Conservation (phyloP, 2,888 invertebrate species). For the Thyatira batis region DNA sequence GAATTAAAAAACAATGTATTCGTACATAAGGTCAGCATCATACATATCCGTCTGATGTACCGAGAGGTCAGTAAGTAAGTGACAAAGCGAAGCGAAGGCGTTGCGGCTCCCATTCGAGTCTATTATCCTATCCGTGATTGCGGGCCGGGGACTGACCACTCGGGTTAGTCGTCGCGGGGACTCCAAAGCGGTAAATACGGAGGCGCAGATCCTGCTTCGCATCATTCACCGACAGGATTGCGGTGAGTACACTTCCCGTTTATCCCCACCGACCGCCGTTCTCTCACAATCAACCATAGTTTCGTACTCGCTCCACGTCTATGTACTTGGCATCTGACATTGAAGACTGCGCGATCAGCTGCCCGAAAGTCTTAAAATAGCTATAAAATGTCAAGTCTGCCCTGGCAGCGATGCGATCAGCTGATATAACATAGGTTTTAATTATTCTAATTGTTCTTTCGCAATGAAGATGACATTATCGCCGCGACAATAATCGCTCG, state of each 20-base stretch:
- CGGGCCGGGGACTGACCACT: conserved; percentile 74
- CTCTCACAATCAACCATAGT: conserved; percentile 24
- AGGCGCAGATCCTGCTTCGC: conserved; percentile 76
- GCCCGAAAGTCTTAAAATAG: conserved; percentile 79
- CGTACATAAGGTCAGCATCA: conserved; percentile 64
- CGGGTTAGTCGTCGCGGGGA: conserved; percentile 76
- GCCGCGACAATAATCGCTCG: conserved; percentile 45
- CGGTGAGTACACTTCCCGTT: conserved; percentile 65
- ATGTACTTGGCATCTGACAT: conserved; percentile 70
- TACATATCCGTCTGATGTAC: conserved; percentile 67
- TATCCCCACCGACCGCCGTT: conserved; percentile 19
- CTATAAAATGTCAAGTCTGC: conserved; percentile 76
- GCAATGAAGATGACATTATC: conserved; percentile 50
- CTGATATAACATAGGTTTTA: conserved; percentile 71
- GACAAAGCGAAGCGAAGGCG: conserved; percentile 78
- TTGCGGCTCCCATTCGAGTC: conserved; percentile 66
- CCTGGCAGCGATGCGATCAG: conserved; percentile 77
- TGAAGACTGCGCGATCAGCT: conserved; percentile 74
- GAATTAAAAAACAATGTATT: conserved; percentile 62
- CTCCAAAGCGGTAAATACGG: conserved; percentile 81
- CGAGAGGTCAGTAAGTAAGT: conserved; percentile 73
- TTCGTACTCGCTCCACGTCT: conserved; percentile 27
- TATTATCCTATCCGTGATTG: conserved; percentile 80
- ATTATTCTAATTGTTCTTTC: conserved; percentile 61
- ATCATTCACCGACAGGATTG: conserved; percentile 80